Percentiles rank a stretch among this genome's conserved stretches.
Evolutionary conservation across 2,888 invertebrate genomes (phyloP).

Genomic region (Homarus gammarus): DNA sequence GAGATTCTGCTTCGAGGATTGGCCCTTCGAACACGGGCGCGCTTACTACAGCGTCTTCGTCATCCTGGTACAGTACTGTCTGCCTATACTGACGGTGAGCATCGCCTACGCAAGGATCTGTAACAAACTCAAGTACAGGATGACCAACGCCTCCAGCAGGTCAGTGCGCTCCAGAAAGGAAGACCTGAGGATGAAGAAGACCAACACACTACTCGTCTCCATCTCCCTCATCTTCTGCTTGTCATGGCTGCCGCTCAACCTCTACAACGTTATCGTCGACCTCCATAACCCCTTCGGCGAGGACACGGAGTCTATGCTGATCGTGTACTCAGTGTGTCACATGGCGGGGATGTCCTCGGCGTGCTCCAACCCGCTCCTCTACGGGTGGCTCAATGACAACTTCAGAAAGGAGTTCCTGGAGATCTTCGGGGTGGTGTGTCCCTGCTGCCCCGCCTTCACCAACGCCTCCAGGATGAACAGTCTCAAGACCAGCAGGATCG

Average conservation of each 20-base stretch:
- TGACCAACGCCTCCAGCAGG: conserved; percentile 76
- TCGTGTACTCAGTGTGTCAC: conserved; percentile 83
- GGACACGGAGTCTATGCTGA: conserved; percentile 81
- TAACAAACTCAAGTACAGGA: conserved; percentile 86
- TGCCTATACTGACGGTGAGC: conserved; percentile 91
- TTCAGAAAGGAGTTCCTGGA: conserved; percentile 94
- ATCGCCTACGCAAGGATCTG: conserved; percentile 91
- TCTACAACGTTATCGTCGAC: conserved; percentile 90
- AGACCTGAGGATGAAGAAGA: conserved; percentile 87
- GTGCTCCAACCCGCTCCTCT: conserved; percentile 93
- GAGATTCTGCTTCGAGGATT: conserved; percentile 90
- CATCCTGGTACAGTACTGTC: conserved; percentile 89
- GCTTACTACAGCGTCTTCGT: conserved; percentile 91
- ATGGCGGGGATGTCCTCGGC: conserved; percentile 92
- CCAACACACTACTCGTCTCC: conserved; percentile 90
- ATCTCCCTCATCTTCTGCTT: conserved; percentile 93
- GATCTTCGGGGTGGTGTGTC: conserved; percentile 79
- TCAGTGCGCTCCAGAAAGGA: conserved; percentile 78
- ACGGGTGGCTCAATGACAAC: conserved; percentile 96
- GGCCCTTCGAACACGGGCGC: conserved; percentile 85
- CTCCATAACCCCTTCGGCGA: conserved; percentile 80
- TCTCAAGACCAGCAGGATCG: conserved; percentile 35
- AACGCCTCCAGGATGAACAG: conserved; percentile 26
- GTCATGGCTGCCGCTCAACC: conserved; percentile 94
- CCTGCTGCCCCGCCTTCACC: conserved; percentile 39